Evolutionary conservation across 2,113 vertebrate species (phyloP), one percentile per base, ranked within the genome.

Genomic region (Melospiza melodia): DNA sequence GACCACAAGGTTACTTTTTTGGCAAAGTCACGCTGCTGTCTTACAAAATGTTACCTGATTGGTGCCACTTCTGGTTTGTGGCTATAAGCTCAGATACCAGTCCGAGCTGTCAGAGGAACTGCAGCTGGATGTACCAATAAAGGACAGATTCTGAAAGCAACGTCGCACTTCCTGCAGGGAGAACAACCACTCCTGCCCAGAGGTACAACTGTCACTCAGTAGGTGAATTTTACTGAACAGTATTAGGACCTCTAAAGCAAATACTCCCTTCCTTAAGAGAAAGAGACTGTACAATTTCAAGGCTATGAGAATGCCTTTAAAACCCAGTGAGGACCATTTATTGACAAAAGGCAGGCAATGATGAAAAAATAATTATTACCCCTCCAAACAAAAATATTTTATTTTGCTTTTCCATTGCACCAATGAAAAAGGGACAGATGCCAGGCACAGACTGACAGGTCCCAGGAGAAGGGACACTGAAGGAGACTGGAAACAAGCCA

Each of bases 121-220:
- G 1, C 20, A 66, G 48, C 9, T 1, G 8, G 49, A 58, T 39
- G 25, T 7, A 75, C n/a, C 2, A 3, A 63, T 48, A 68, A 44
- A 79, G 37, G 85, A 48, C 63, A 66, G 76, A 30, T 49, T 19
- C 51, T 62, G 67, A 66, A 92, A 80, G 35, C 0, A 0, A 74
- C 1, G 1, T 46, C 1, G 2, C 13, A 2, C 13, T 49, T 88
- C 37, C 59, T 39, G 43, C 5, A 30, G 31, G n/a, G 20, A 72
- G 19, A 63, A 63, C 78, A 67, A 74, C 11, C 43, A 59, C 43
- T 69, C 33, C 54, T 87, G 86, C 52, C n/a, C 39, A 55, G 48
- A 92, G 14, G 23, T 43, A 27, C 24, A 78, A 84, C 1, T 78
- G 76, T 16, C 49, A 61, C 31, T 15, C 4, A 57, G 33, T 3